Evolutionary conservation across 2,797 vertebrate species (phyloP).

Genomic region (Heteromormyrus szaboi): DNA sequence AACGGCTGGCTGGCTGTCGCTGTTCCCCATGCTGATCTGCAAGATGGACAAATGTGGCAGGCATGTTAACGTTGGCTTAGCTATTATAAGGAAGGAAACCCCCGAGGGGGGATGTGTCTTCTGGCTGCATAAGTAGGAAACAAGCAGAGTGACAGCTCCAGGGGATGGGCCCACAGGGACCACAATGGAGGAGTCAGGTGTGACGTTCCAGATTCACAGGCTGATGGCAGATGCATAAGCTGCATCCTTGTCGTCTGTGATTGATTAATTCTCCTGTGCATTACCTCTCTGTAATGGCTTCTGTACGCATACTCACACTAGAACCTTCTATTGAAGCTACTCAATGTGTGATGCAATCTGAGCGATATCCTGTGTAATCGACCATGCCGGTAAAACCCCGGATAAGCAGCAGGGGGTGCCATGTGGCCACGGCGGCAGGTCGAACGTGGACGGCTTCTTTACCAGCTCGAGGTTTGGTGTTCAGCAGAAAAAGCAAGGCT

Average conservation of each 20-base stretch:
- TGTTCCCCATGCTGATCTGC: conserved; percentile 80
- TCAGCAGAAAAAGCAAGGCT: background rate
- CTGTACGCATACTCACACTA: background rate
- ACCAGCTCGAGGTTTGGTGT: background rate
- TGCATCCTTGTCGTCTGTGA: background rate
- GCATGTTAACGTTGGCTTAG: background rate
- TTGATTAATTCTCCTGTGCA: background rate
- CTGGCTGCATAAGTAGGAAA: background rate
- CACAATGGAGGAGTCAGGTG: background rate
- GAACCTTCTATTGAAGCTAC: background rate
- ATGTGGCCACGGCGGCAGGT: background rate
- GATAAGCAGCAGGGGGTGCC: background rate
- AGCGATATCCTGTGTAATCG: background rate
- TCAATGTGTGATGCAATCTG: background rate
- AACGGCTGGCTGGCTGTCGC: conserved; percentile 81
- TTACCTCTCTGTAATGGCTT: background rate
- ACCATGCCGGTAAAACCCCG: background rate
- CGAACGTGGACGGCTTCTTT: background rate
- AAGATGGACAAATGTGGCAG: background rate
- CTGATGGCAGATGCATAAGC: background rate
- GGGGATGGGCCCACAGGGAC: background rate
- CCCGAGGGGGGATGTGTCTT: background rate
- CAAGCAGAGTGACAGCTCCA: background rate
- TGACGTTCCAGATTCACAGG: background rate
- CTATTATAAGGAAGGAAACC: background rate